A percentile compares a stretch with the other conserved stretches of the same genome.
phyloP scores from a whole-genome alignment of 2,113 vertebrate genomes.

The Chunga burmeisteri region DNA sequence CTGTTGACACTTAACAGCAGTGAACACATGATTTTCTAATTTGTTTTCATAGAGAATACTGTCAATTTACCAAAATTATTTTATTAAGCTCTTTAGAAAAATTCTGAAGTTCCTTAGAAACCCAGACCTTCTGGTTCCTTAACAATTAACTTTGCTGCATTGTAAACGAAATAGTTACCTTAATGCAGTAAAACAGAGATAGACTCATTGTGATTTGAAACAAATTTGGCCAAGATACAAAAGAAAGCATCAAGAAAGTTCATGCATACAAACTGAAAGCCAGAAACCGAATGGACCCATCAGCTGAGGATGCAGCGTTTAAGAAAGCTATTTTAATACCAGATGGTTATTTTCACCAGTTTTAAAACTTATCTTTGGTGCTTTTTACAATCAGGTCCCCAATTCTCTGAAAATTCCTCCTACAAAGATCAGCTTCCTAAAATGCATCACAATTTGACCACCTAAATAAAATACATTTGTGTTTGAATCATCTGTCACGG shows the following conservation, averaged over 20 bases:
- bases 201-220: not conserved
- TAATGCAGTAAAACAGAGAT: not conserved
- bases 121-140: not conserved
- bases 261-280: not conserved
- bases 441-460: not conserved
- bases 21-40: not conserved
- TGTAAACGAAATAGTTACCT: not conserved
- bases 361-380: not conserved
- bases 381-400: not conserved
- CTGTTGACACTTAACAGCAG: constrained; percentile 28
- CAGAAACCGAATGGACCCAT: not conserved
- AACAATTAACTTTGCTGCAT: not conserved
- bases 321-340: not conserved
- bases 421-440: not conserved
- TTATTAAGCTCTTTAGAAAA: not conserved
- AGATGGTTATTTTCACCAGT: not conserved
- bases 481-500: not conserved
- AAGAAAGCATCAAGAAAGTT: not conserved
- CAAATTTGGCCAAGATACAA: not conserved
- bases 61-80: not conserved
- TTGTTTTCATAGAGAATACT: not conserved
- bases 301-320: not conserved
- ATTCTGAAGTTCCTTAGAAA: not conserved
- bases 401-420: not conserved
- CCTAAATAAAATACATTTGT: not conserved